Evolutionary conservation across 2,888 invertebrate genomes (phyloP).

Genomic region (Linyphia triangularis): DNA sequence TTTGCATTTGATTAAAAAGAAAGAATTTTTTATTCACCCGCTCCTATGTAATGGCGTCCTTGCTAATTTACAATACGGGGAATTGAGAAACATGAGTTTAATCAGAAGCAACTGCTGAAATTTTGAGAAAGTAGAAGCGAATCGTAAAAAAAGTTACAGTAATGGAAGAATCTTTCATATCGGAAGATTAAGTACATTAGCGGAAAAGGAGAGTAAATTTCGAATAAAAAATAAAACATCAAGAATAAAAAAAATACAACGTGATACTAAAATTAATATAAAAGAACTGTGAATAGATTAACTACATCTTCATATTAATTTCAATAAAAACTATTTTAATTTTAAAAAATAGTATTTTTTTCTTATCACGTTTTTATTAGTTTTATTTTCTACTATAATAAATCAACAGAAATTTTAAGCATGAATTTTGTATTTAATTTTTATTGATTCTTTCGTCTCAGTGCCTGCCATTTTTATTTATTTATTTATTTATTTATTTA

Average conservation of each 20-base stretch:
- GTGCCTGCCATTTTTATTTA: too few relatives aligned
- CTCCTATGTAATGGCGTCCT: background rate
- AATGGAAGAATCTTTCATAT: background rate
- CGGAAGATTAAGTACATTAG: conserved; percentile 23
- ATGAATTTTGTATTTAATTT: too few relatives aligned
- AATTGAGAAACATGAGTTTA: conserved; percentile 10
- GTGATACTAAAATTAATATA: background rate
- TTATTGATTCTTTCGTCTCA: too few relatives aligned
- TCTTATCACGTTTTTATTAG: too few relatives aligned
- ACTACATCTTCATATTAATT: background rate
- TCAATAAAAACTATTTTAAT: background rate
- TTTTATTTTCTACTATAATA: too few relatives aligned
- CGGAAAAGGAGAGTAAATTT: background rate
- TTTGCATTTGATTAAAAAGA: conserved; percentile 31
- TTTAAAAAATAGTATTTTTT: too few relatives aligned
- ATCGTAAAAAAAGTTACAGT: background rate
- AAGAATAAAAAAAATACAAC: background rate
- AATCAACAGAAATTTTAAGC: too few relatives aligned
- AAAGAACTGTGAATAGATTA: background rate
- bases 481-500: too few relatives aligned
- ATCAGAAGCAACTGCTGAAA: background rate
- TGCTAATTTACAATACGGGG: conserved; percentile 21
- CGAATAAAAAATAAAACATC: background rate
- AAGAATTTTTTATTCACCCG: background rate
- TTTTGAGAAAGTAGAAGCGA: background rate